Percentiles rank a stretch among this genome's conserved stretches.
Conservation (phyloP, 1,140 invertebrate species). For the Glossosoma conforme region DNA sequence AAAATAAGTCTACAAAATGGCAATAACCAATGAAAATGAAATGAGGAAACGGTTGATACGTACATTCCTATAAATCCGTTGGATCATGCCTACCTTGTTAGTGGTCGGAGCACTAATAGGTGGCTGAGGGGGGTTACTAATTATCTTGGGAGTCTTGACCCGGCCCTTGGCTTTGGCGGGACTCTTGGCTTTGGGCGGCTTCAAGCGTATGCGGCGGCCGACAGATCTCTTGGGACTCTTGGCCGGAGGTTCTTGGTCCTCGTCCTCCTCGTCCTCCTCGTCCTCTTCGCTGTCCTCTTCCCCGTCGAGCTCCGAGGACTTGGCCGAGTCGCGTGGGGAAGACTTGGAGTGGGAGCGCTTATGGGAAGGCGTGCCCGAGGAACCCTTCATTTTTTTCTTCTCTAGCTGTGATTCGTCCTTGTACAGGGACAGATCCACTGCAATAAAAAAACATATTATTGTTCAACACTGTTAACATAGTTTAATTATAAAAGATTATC, state of each 20-base stretch:
- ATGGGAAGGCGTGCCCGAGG: slow-evolving; percentile 33
- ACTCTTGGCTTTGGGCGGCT: slow-evolving; percentile 39
- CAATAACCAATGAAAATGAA: slow-evolving; percentile 29
- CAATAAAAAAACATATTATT: slow-evolving; percentile 34
- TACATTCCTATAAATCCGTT: slow-evolving; percentile 55
- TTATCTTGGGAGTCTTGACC: slow-evolving; percentile 17
- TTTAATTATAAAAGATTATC: too few relatives aligned
- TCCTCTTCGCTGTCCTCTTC: slow-evolving; percentile 2
- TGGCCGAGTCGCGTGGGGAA: slow-evolving; percentile 35
- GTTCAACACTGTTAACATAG: too few relatives aligned
- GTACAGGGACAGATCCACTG: slow-evolving; percentile 75
- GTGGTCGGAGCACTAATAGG: slow-evolving; percentile 36
- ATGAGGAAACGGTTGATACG: slow-evolving; percentile 43
- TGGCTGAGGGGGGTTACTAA: slow-evolving; percentile 16
- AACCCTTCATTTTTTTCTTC: slow-evolving; percentile 51
- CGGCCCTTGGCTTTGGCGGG: slow-evolving; percentile 35
- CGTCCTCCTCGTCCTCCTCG: not conserved
- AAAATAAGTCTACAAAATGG: not conserved
- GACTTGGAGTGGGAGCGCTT: slow-evolving; percentile 41
- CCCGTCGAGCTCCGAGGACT: slow-evolving; percentile 32
- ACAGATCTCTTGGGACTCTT: slow-evolving; percentile 26
- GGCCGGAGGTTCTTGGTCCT: slow-evolving; percentile 36
- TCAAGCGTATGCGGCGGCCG: too few relatives aligned
- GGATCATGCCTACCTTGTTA: slow-evolving; percentile 54
- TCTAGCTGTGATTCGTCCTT: slow-evolving; percentile 75